Conservation (phyloP, 1,140 invertebrate genomes). For the Penaeus indicus region DNA sequence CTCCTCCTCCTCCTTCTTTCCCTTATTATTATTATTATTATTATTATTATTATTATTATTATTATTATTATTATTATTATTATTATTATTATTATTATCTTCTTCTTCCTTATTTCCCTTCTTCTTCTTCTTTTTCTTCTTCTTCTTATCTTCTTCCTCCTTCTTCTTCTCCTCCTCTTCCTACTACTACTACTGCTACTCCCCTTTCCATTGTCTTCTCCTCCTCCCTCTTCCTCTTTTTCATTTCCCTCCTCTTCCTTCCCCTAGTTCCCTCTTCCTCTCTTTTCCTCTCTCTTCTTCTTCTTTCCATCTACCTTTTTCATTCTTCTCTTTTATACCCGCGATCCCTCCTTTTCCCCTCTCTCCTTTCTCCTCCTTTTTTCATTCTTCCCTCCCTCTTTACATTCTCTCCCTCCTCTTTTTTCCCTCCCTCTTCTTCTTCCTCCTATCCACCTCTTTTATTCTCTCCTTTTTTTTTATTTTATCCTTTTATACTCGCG, state of each 20-base stretch:
- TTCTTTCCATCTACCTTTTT: background rate
- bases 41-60: too few relatives aligned
- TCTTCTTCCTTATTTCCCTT: too few relatives aligned
- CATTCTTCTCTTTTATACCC: constrained; percentile 1
- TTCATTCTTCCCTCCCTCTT: too few relatives aligned
- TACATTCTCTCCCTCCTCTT: background rate
- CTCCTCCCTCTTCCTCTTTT: constrained; percentile 7
- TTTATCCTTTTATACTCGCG: background rate
- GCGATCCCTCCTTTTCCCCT: background rate
- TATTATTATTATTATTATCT: too few relatives aligned
- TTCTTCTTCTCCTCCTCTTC: background rate
- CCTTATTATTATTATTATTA: too few relatives aligned
- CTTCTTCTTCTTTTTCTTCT: background rate
- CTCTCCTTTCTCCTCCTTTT: background rate
- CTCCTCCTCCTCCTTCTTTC: background rate
- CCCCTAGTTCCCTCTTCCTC: constrained; percentile 2
- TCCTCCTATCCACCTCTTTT: background rate
- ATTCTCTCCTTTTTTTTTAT: background rate
- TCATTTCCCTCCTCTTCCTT: background rate
- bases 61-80: too few relatives aligned
- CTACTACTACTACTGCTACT: background rate
- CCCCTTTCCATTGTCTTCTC: background rate
- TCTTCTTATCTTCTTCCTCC: constrained; percentile 1
- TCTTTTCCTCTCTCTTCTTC: background rate
- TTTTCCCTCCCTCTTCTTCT: background rate